Evolutionary conservation across 2,113 vertebrate species (phyloP).

Genomic region (Heliornis fulica): DNA sequence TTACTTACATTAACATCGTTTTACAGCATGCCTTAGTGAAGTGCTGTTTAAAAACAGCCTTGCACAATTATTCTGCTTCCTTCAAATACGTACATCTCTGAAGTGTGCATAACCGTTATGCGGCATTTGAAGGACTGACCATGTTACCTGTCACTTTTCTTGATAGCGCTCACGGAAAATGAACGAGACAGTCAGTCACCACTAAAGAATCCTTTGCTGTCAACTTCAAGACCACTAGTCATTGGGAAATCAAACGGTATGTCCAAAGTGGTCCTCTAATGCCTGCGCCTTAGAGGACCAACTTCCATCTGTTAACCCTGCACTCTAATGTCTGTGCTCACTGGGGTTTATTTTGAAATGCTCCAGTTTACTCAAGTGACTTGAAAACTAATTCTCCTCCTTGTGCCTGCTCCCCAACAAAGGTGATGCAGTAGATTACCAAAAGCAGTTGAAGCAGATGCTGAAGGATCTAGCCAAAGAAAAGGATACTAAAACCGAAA

Average conservation of each 20-base stretch:
- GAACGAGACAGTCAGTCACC: constrained; percentile 84
- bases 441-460: constrained; percentile 95
- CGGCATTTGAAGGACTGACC: neutral
- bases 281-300: fast-evolving
- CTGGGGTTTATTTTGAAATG: neutral
- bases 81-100: neutral
- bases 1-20: neutral
- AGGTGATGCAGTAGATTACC: constrained; percentile 82
- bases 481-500: constrained; percentile 84
- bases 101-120: neutral
- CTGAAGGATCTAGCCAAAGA: constrained; percentile 89
- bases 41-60: neutral
- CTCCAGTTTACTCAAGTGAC: neutral
- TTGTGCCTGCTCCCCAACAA: neutral
- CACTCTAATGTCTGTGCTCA: neutral
- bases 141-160: neutral
- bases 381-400: neutral
- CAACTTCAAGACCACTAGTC: constrained; percentile 84
- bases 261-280: neutral
- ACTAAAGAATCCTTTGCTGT: constrained; percentile 84
- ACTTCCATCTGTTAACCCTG: neutral
- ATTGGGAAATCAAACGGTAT: constrained; percentile 81
- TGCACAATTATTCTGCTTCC: neutral
- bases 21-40: neutral
- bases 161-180: constrained; percentile 85